Evolutionary conservation across 2,888 invertebrate species (phyloP), one percentile per base, ranked within the genome.

Genomic region (Pteria penguin): DNA sequence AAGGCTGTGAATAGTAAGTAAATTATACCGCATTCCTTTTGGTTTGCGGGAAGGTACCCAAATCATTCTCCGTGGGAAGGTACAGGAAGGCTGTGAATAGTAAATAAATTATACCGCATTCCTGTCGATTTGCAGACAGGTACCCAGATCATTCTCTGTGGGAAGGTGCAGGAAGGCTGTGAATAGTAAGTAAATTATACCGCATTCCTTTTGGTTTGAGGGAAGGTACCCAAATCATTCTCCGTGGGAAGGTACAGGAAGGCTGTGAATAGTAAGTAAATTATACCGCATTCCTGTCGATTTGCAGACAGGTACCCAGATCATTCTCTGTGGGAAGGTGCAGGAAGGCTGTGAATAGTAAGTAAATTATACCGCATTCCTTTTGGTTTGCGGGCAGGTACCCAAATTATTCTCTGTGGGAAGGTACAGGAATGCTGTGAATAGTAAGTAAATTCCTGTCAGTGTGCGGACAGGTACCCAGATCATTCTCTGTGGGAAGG

Each of bases 91-190:
- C 27, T 79, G 78, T n/a, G 80, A 80, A 54, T 58, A 76, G 84
- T 81, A 79, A 80, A 80, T n/a, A n/a, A n/a, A n/a, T n/a, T 18
- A 45, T 45, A 45, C 18, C 45, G 45, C 70, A 81, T 86, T 33
- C 87, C 84, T 2, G 84, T 83, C 22, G 85, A 84, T 8, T 77
- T 87, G 14, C 80, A 82, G 26, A 68, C 76, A 2, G 87, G 86
- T 5, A 80, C 81, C 32, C 84, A 85, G 69, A 79, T 87, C 33
- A 78, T 87, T 36, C 69, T 87, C 27, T 54, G 84, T 45, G 87
- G 87, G 18, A 79, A 82, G 45, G 82, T 84, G 22, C 76, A 81
- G 22, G 72, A 78, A 57, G 79, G 82, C 27, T 79, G 78, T n/a
- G 80, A 80, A 54, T 58, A 76, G 84, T 81, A 79, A 80, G 81